Base-by-base conservation (phyloP, 2,888 invertebrate genomes). In the Caradrina kadenii region DNA sequence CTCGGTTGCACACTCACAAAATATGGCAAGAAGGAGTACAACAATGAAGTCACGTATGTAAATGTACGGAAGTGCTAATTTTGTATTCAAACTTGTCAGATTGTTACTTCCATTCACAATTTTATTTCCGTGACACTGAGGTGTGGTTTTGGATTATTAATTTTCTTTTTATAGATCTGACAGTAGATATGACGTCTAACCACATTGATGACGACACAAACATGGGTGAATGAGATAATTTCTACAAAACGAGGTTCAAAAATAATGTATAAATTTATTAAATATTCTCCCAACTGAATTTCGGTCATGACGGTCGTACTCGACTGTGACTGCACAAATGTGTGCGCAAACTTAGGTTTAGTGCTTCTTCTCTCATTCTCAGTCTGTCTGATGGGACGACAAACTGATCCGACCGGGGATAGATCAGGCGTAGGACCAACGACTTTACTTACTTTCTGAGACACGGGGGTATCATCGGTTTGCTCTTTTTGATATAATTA, bases 51-150 rank as follows among this genome's bases (percentile, higher is more conserved):
- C 79, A 75, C 60, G 66, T 55, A 64, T 72, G 54, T 0, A 52
- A 73, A 60, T 48, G 42, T 49, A 73, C 65, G 79, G 75, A 75
- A 73, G 74, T 75, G 79, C 75, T 75, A 52, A 75, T 75, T 75
- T 73, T 22, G 60, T 73, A 75, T 75, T 79, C 75, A 75, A 79
- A 60, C 48, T 49, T 61, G 63, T 45, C 52, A 42, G 63, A 63
- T 56, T 13, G 65, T 21, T 52, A 56, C 48, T 35, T 65, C 79
- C 64, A 75, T 56, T 52, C 60, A 21, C 19, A 79, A 19, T 50
- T 72, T 72, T 45, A 26, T 61, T 53, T 75, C 65, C 74, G 74
- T 63, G 42, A 21, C 78, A 56, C 22, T n/a, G 15, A 59, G n/a
- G 19, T 7, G 15, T 35, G 0, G 13, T 35, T 63, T 58, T 26